Evolutionary conservation across 2,113 vertebrate genomes (phyloP).

Genomic region (Puntigrus tetrazona): DNA sequence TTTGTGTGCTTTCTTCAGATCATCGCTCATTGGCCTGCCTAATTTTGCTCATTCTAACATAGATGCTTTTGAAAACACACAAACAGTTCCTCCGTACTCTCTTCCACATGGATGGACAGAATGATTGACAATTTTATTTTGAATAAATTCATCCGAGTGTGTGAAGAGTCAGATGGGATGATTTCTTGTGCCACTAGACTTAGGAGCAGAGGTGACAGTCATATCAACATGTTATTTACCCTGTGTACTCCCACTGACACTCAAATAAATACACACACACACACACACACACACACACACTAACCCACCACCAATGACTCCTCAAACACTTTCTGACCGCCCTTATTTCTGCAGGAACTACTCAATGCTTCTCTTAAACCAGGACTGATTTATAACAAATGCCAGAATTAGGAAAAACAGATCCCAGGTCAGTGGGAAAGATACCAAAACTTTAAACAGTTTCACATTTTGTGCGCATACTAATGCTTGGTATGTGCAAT

Average conservation of each 20-base stretch:
- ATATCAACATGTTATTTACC: slow-evolving; percentile 82
- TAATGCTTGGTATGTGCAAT: slow-evolving; percentile 23
- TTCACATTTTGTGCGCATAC: background rate
- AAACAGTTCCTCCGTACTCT: slow-evolving; percentile 65
- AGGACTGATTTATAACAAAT: background rate
- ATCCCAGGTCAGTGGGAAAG: background rate
- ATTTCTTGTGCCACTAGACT: slow-evolving; percentile 65
- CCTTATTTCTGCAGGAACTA: background rate
- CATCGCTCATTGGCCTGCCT: background rate
- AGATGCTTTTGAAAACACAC: slow-evolving; percentile 54
- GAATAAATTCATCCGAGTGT: slow-evolving; percentile 79
- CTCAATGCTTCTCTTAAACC: background rate
- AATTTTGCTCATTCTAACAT: background rate
- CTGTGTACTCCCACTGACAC: slow-evolving; percentile 73
- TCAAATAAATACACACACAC: slow-evolving; percentile 76
- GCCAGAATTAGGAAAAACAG: background rate
- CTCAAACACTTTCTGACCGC: slow-evolving; percentile 6
- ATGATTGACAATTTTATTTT: slow-evolving; percentile 76
- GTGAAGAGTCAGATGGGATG: slow-evolving; percentile 82
- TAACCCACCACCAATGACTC: slow-evolving; percentile 17
- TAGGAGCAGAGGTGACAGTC: slow-evolving; percentile 72
- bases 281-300: no score
- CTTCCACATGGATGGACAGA: slow-evolving; percentile 67
- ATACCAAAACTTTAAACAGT: slow-evolving; percentile 7
- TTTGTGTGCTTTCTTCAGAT: background rate